A percentile compares a stretch with the other conserved stretches of the same genome.
phyloP scores from a whole-genome alignment of 1,140 invertebrate genomes.

The Vollenhovia emeryi region DNA sequence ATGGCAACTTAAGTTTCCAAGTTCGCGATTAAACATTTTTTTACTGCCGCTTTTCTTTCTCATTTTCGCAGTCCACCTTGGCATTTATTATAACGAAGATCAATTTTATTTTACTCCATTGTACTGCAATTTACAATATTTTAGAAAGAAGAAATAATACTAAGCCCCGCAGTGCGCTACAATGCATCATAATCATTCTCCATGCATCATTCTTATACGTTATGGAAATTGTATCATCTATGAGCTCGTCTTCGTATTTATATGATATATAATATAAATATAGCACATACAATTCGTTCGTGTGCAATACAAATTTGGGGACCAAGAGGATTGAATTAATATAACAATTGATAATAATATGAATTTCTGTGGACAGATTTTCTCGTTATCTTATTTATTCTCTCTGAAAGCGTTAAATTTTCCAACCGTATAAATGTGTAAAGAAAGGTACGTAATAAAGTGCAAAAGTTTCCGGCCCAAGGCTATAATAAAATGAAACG shows the following conservation, averaged over 20 bases:
- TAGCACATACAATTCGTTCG: not conserved
- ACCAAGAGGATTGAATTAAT: not conserved
- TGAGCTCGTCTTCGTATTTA: not conserved
- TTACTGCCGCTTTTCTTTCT: not conserved
- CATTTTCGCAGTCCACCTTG: not conserved
- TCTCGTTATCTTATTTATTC: not conserved
- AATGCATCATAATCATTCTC: constrained; percentile 21
- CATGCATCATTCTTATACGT: constrained; percentile 1
- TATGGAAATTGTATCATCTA: constrained; percentile 26
- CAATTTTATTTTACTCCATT: not conserved
- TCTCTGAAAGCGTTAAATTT: too few species aligned
- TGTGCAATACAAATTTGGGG: not conserved
- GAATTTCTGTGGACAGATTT: not conserved
- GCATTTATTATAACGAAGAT: not conserved
- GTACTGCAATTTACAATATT: constrained; percentile 8
- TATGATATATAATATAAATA: not conserved
- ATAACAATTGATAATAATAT: not conserved
- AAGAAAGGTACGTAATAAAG: not conserved
- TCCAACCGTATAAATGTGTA: too few species aligned
- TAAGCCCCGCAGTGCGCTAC: not conserved
- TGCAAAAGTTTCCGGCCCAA: not conserved
- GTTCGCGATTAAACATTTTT: not conserved
- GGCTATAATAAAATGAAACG: not conserved
- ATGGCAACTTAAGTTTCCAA: not conserved
- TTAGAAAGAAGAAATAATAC: not conserved